A percentile compares a stretch with the other conserved stretches of the same genome.
These are phyloP conservation scores for Naja naja DNA, from an alignment of 2,113 vertebrate genomes.

Conservation along the genomic window DNA sequence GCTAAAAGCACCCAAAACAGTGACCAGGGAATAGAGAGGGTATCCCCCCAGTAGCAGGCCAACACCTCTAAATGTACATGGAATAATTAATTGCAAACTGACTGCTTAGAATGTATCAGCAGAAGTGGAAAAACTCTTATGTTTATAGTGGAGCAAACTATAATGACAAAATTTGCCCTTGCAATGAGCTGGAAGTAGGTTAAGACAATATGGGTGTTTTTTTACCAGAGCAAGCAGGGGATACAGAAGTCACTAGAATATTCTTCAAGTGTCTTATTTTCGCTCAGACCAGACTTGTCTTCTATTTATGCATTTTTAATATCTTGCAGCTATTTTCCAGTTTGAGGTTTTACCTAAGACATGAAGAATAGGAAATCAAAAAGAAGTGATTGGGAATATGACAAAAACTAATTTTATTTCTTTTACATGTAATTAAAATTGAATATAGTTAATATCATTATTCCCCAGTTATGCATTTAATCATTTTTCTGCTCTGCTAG, in stretches of 20 bases:
- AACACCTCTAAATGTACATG: not conserved
- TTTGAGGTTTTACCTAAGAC: not conserved
- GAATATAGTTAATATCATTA: not conserved
- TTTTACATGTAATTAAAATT: not conserved
- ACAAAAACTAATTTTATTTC: not conserved
- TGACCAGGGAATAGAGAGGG: not conserved
- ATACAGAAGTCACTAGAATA: not conserved
- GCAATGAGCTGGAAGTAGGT: not conserved
- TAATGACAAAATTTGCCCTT: not conserved
- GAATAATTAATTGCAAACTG: not conserved
- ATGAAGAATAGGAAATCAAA: not conserved
- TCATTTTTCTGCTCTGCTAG: not conserved
- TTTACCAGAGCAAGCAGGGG: not conserved
- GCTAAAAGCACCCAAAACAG: not conserved
- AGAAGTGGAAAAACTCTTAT: too few species aligned
- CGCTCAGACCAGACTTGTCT: not conserved
- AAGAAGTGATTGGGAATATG: not conserved
- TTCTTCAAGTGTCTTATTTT: not conserved
- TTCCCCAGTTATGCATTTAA: not conserved
- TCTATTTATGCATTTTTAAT: not conserved
- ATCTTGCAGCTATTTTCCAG: not conserved
- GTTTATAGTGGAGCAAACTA: not conserved
- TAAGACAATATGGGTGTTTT: not conserved
- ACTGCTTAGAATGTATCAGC: too few species aligned
- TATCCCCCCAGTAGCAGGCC: not conserved